Evolutionary conservation across 2,888 invertebrate species (phyloP).

Genomic region (Sericinus montela): DNA sequence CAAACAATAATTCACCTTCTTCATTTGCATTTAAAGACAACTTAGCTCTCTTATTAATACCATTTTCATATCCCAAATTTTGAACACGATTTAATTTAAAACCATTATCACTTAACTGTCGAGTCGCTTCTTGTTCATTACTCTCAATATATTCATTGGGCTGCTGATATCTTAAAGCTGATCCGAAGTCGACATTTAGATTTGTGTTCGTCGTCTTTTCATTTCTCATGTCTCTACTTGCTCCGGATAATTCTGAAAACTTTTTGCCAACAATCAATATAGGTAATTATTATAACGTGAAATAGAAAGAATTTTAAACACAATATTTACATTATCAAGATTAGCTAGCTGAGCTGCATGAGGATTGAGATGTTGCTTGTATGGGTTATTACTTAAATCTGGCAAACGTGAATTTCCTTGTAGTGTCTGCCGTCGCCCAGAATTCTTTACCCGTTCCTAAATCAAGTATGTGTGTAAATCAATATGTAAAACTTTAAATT

Average conservation of each 20-base stretch:
- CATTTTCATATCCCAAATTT: constrained; percentile 26
- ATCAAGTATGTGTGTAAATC: neutral
- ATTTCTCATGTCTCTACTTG: constrained; percentile 30
- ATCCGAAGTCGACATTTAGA: constrained; percentile 14
- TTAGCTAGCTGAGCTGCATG: constrained; percentile 6
- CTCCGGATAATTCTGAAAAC: constrained; percentile 37
- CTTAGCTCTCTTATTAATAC: constrained; percentile 33
- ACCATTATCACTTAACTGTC: constrained; percentile 31
- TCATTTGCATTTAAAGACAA: constrained; percentile 31
- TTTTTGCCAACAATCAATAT: constrained; percentile 20
- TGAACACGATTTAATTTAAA: constrained; percentile 28
- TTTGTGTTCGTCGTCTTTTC: constrained; percentile 24
- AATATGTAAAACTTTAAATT: no score
- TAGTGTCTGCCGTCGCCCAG: constrained; percentile 3
- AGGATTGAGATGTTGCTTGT: constrained; percentile 9
- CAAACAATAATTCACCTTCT: constrained; percentile 42
- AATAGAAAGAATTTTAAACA: neutral
- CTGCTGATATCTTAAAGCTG: constrained; percentile 5
- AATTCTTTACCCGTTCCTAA: constrained; percentile 2
- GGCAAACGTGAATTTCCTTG: constrained; percentile 11
- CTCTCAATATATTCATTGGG: constrained; percentile 11
- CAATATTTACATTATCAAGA: constrained; percentile 11
- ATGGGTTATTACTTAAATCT: constrained; percentile 14
- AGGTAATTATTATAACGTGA: neutral
- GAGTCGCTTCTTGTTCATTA: constrained; percentile 18